Evolutionary conservation across 1,140 invertebrate species (phyloP).

Genomic region (Meloidogyne chitwoodi): DNA sequence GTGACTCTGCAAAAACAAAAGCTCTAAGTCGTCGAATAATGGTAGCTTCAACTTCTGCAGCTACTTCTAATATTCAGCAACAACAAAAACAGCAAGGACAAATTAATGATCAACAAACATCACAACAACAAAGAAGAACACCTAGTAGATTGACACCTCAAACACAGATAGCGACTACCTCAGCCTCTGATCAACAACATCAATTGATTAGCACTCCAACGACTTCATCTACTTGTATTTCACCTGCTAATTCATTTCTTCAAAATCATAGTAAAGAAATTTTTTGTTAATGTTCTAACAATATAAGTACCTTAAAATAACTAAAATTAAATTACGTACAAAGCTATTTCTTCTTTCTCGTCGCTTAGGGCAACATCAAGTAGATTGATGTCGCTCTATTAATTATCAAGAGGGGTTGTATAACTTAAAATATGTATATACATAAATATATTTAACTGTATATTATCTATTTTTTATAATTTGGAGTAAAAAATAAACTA

Average conservation of each 20-base stretch:
- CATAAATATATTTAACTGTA: too few relatives aligned
- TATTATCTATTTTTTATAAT: too few relatives aligned
- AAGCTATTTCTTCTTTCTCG: too few relatives aligned
- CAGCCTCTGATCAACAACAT: not conserved
- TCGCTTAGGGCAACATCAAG: too few relatives aligned
- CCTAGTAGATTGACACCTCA: constrained; percentile 4
- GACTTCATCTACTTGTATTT: not conserved
- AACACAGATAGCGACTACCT: not conserved
- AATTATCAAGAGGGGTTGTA: too few relatives aligned
- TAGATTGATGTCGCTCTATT: too few relatives aligned
- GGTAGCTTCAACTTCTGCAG: not conserved
- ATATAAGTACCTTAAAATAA: not conserved
- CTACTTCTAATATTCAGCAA: not conserved
- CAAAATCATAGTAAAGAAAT: not conserved
- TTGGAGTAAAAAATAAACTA: too few relatives aligned
- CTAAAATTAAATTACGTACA: not conserved
- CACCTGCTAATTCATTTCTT: not conserved
- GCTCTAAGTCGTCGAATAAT: constrained; percentile 10
- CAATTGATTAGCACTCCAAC: not conserved
- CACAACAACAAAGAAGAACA: constrained; percentile 7
- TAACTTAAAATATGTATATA: too few relatives aligned
- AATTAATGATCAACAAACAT: not conserved
- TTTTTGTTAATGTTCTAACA: not conserved
- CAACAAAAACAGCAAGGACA: not conserved
- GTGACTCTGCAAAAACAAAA: constrained; percentile 19